Base-by-base conservation (phyloP, 2,113 vertebrate species). In the Laterallus jamaicensis region DNA sequence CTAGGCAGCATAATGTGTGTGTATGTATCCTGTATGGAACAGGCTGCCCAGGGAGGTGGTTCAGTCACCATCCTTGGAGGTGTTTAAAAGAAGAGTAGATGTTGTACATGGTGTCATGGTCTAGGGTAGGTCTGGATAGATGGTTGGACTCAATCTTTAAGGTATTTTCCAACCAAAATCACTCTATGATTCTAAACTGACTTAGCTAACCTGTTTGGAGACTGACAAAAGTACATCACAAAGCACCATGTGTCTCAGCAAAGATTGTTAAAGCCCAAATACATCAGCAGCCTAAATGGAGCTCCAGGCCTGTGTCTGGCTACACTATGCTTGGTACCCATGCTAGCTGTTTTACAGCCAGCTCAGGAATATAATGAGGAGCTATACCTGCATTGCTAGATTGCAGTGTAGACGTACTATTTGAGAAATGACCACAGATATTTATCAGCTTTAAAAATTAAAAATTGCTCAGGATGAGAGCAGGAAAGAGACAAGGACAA, bases 381-480 rank as follows among this genome's bases (percentile, higher is more conserved):
- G 44, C 54, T 60, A 40, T 2, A 60, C 21, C 37, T 50, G 58
- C 68, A 24, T 6, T 3, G 11, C 52, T 74, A 54, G 31, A 60
- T 10, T 66, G 67, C 50, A 77, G 11, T 15, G 37, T 18, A 86
- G 55, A 74, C 55, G 22, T 69, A 69, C 24, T 40, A 63, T 64
- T 56, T 9, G 21, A 94, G 44, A 86, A 67, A 80, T 59, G 17
- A 90, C 44, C 6, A 2, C 5, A 82, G 82, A 88, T 63, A 93
- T 77, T 89, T 32, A 84, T 85, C 87, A 83, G 56, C 66, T 90
- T 92, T 86, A 82, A 94, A 96, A 96, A 86, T 70, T 82, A 42
- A 94, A 69, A 80, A 85, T 37, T 24, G 10, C 28, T 79, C 44
- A 86, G 49, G 42, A 59, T 56, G 70, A 94, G 22, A 85, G 71